Evolutionary conservation across 2,113 vertebrate genomes (phyloP).

Genomic region (Psophia crepitans): DNA sequence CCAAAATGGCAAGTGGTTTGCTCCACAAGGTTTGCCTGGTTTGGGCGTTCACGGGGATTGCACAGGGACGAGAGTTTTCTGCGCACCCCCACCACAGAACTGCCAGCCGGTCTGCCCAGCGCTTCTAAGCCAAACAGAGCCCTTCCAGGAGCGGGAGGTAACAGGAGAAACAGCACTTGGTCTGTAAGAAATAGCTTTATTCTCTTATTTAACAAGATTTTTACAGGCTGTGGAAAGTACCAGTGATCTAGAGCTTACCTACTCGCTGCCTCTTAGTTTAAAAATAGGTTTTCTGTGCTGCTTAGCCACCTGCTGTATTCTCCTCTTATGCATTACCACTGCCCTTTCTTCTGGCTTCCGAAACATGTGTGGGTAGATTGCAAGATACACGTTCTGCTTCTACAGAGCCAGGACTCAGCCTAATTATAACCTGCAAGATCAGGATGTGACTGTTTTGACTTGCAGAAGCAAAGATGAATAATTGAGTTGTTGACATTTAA

Average conservation of each 20-base stretch:
- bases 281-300: constrained; percentile 36
- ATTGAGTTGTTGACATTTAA: background rate
- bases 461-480: constrained; percentile 35
- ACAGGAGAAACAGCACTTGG: background rate
- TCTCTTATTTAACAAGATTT: background rate
- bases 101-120: background rate
- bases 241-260: constrained; percentile 20
- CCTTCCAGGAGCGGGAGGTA: background rate
- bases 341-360: constrained; percentile 46
- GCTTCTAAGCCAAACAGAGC: background rate
- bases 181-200: background rate
- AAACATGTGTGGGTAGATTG: constrained; percentile 3
- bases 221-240: background rate
- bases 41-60: background rate
- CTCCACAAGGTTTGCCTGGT: background rate
- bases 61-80: background rate
- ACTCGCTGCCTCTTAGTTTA: constrained; percentile 26
- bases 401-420: constrained; percentile 4
- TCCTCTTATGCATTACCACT: constrained; percentile 6
- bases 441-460: constrained; percentile 51
- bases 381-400: constrained; percentile 1
- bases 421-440: constrained; percentile 40
- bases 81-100: background rate
- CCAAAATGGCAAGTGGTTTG: background rate
- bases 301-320: constrained; percentile 39